Evolutionary conservation across 2,888 invertebrate genomes (phyloP).

Genomic region (Cryptus viduatorius): DNA sequence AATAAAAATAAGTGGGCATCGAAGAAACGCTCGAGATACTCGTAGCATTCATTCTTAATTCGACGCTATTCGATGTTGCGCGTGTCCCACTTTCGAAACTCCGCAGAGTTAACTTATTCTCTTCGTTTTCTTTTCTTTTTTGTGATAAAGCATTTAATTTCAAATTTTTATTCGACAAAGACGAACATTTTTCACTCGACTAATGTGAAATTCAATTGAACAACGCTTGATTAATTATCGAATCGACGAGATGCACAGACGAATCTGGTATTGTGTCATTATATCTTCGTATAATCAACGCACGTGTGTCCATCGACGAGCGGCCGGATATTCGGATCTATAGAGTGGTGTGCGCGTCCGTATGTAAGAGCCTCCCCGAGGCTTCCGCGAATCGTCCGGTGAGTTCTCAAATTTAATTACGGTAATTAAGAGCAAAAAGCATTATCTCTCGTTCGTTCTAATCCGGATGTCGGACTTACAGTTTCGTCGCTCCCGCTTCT

Average conservation of each 20-base stretch:
- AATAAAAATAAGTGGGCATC: constrained; percentile 76
- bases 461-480: constrained; percentile 49
- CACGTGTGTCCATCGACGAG: constrained; percentile 53
- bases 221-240: constrained; percentile 20
- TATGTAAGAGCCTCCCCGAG: constrained; percentile 37
- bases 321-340: constrained; percentile 51
- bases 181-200: not conserved
- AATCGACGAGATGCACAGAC: not conserved
- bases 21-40: constrained; percentile 70
- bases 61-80: constrained; percentile 60
- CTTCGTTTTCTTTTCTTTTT: not conserved
- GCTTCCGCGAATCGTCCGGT: constrained; percentile 71
- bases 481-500: constrained; percentile 47
- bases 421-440: constrained; percentile 81
- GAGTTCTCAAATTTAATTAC: constrained; percentile 82
- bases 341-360: constrained; percentile 68
- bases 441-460: constrained; percentile 69
- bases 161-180: not conserved
- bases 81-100: not conserved
- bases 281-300: constrained; percentile 45
- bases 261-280: constrained; percentile 22
- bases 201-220: not conserved
- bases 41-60: constrained; percentile 68
- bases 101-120: not conserved
- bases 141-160: not conserved